phyloP scores from a whole-genome alignment of 1,140 invertebrate genomes.

The Nasonia giraulti region DNA sequence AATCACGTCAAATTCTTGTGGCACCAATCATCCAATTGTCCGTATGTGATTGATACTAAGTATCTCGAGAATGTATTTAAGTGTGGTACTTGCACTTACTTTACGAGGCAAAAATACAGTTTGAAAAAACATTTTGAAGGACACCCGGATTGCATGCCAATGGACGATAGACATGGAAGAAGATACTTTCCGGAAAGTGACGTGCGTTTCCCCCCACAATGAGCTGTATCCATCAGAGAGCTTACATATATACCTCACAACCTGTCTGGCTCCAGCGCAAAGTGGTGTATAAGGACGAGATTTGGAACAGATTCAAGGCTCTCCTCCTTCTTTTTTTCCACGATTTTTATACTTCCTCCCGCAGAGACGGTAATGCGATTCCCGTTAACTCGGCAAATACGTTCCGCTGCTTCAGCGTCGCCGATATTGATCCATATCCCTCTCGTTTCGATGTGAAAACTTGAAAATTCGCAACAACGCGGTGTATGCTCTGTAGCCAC shows the following conservation, averaged over 20 bases:
- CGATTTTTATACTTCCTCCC: neutral
- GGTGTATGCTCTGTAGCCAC: neutral
- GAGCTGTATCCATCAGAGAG: neutral
- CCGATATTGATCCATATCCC: neutral
- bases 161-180: too few relatives aligned
- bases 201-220: neutral
- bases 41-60: too few relatives aligned
- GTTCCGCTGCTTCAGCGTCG: neutral
- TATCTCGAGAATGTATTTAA: too few relatives aligned
- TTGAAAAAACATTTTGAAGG: too few relatives aligned
- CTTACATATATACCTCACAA: neutral
- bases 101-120: too few relatives aligned
- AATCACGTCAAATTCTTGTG: too few relatives aligned
- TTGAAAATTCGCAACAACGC: neutral
- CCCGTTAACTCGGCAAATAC: neutral
- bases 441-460: neutral
- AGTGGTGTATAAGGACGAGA: neutral
- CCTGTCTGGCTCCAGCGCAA: neutral
- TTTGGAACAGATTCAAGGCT: neutral
- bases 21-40: too few relatives aligned
- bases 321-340: neutral
- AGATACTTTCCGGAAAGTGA: neutral
- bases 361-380: neutral
- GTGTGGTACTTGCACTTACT: too few relatives aligned
- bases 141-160: too few relatives aligned